Base-by-base conservation (phyloP, 2,888 invertebrate species). In the Acrocyrtus sp. region DNA sequence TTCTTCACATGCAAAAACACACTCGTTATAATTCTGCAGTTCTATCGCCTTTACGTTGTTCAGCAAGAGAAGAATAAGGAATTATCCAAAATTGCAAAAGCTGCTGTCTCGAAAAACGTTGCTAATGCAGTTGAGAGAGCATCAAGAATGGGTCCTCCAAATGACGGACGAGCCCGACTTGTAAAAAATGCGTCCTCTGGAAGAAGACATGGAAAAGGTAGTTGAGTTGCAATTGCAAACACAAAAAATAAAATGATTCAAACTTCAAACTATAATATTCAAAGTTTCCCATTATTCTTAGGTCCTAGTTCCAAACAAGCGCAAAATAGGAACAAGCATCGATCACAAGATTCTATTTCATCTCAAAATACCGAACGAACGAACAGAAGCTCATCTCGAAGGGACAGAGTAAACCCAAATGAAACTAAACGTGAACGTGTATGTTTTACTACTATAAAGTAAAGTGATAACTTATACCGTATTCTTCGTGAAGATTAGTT, bases 1-100 rank as follows among this genome's bases (percentile, higher is more conserved):
- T 97, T 97, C 86, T 97, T 97, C 85, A 96, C 96, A 0, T 95
- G 95, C 85, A 93, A 95, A 85, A 95, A 94, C 82, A 92, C 92
- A 0, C 85, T 95, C 84, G 96, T 97, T 10, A 96, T 96, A 73
- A 85, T 95, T 0, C 87, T 97, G 0, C 94, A 95, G 84, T 86
- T 95, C 67, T 95, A 95, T 83, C 87, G 95, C 5, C 86, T 95
- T 0, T 92, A 93, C 82, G 93, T 94, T 0, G 89, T 94, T 0
- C 91, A 93, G 68, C 79, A 82, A 62, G 83, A 83, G 66, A 81
- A 82, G 63, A 81, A 81, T 54, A 82, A 82, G 67, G 79, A 81
- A 61, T 69, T 81, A 3, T 76, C 74, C 15, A 79, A 78, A 58
- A 67, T 69, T 19, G 27, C 54, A n/a, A 79, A 79, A 27, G 76